Evolutionary conservation across 2,888 invertebrate genomes (phyloP), one percentile per base, ranked within the genome.

Genomic region (Campopleginae sp.): DNA sequence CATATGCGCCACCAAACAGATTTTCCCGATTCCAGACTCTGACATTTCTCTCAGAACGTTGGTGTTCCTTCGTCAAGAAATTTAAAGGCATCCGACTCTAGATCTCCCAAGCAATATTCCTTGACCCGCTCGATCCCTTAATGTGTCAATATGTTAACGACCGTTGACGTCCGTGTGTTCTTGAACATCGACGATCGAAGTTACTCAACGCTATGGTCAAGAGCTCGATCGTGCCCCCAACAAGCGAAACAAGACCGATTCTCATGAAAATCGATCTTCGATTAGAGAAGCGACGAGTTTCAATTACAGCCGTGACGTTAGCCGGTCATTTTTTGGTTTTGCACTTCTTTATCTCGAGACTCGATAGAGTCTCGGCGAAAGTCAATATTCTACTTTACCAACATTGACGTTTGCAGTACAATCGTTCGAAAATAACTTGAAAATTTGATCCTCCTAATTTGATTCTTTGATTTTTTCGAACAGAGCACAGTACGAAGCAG

Each of bases 1-100:
- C 81, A 68, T 38, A 38, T 10, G 31, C 74, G 8, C 27, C 27
- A 14, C 58, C 4, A 5, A 85, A 85, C 81, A 74, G 63, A 75
- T 70, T 79, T 27, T 14, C 10, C 58, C 58, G 58, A 14, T 58
- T 66, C 42, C 23, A 4, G 0, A 2, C 66, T 66, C 42, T 44
- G 66, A n/a, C 63, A 38, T 58, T 14, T 58, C 27, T 6, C 5
- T 58, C 58, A 27, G 27, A 14, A 12, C 27, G 27, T 27, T 12
- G 6, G 14, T 5, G 1, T n/a, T 58, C 6, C 7, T 14, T 54
- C 23, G 54, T 23, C 5, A 58, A 58, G 0, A 54, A 23, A 27
- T 23, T 54, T 10, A 23, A 23, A 23, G 54, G 12, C 23, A 54
- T 54, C 27, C 10, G 3, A 4, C 4, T 3, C 27, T 7, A 51